Conservation (phyloP, 2,797 vertebrate species). For the Uromys caudimaculatus region DNA sequence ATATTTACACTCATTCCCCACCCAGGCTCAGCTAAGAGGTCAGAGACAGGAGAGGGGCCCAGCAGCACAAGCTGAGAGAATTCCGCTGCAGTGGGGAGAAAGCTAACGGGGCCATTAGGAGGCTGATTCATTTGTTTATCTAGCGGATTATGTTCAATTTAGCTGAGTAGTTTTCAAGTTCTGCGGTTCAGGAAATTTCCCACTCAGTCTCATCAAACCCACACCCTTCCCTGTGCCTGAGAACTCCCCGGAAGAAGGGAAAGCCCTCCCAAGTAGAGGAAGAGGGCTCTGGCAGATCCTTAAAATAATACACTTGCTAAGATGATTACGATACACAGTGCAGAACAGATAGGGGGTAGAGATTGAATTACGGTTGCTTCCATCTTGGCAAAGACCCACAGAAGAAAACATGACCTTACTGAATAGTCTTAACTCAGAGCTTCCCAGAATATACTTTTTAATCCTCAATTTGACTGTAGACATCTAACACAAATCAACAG, state of each 20-base stretch:
- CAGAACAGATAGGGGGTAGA: neutral
- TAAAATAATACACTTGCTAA: conserved; percentile 12
- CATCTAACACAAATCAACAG: neutral
- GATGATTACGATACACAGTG: conserved; percentile 27
- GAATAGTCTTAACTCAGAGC: neutral
- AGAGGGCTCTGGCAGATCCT: conserved; percentile 1
- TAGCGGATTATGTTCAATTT: neutral
- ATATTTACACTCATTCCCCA: rapidly evolving
- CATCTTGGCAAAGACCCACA: neutral
- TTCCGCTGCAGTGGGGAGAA: neutral
- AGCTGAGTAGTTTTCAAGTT: conserved; percentile 52
- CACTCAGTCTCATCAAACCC: conserved; percentile 24
- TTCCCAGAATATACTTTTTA: conserved; percentile 26
- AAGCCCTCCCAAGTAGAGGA: conserved; percentile 28
- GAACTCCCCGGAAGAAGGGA: conserved; percentile 53
- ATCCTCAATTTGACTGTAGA: neutral
- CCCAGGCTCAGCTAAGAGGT: neutral
- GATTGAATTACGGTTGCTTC: neutral
- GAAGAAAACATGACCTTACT: neutral
- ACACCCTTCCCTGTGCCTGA: conserved; percentile 33
- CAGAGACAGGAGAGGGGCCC: neutral
- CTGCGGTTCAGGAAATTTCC: conserved; percentile 60
- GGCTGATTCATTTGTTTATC: conserved; percentile 66
- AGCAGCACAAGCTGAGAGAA: rapidly evolving
- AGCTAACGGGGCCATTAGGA: conserved; percentile 48